Evolutionary conservation across 1,140 invertebrate species (phyloP).

Genomic region (Conus betulinus): DNA sequence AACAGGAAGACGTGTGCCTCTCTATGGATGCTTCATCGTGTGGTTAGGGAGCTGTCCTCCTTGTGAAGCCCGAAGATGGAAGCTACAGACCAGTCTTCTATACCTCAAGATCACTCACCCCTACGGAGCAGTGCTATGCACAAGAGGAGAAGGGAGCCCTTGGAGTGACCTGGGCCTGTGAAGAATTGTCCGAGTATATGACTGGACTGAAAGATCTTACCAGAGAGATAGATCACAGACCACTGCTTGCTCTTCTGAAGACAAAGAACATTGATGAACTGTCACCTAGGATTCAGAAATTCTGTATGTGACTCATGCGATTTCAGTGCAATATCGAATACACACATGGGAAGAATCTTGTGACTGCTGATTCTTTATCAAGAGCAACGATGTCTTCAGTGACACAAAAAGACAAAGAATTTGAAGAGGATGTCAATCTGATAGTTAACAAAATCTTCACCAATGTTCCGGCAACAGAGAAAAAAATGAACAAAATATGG

Average conservation of each 20-base stretch:
- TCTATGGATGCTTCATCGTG: background rate
- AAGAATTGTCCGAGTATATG: background rate
- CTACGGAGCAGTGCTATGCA: background rate
- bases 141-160: background rate
- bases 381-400: background rate
- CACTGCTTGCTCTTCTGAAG: background rate
- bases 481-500: background rate
- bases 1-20: conserved; percentile 36
- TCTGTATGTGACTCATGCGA: background rate
- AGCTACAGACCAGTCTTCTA: background rate
- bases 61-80: background rate
- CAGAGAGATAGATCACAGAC: background rate
- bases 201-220: background rate
- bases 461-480: background rate
- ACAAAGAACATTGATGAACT: background rate
- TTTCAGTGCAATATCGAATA: background rate
- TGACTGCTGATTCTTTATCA: background rate
- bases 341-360: background rate
- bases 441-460: background rate
- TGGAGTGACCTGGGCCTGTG: background rate
- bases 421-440: background rate
- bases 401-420: background rate
- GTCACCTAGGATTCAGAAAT: background rate
- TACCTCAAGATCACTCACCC: background rate
- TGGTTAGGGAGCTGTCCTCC: background rate